These are phyloP conservation scores for Cotesia chilonis DNA, from an alignment of 1,140 invertebrate genomes.

Conservation along the genomic window DNA sequence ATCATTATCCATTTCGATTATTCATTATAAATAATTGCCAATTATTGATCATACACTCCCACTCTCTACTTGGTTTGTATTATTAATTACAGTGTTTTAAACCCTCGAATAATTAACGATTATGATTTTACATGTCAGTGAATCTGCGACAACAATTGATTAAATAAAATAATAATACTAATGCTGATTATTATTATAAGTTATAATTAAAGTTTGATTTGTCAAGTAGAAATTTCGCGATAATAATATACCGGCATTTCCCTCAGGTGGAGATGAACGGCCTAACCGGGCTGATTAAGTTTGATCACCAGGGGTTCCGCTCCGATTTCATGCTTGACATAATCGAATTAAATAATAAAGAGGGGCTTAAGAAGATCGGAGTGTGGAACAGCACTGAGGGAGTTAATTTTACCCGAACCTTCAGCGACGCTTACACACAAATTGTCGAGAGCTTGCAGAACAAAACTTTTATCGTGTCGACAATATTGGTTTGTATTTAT, in stretches of 20 bases:
- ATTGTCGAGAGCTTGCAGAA: conserved; percentile 90
- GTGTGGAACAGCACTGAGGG: conserved; percentile 89
- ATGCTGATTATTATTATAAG: no score
- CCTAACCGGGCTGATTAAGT: conserved; percentile 91
- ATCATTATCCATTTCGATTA: not conserved
- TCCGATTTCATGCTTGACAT: conserved; percentile 91
- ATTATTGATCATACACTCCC: not conserved
- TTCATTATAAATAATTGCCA: conserved; percentile 9
- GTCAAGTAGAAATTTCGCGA: not conserved
- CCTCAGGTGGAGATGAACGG: conserved; percentile 88
- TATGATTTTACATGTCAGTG: no score
- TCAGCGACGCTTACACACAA: conserved; percentile 82
- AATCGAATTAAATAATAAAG: conserved; percentile 82
- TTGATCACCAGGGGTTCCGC: conserved; percentile 92
- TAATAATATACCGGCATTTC: conserved; percentile 13
- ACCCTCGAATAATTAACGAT: no score
- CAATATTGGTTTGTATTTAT: conserved; percentile 80
- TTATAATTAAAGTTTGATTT: not conserved
- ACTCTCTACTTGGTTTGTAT: no score
- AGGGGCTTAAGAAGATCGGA: conserved; percentile 83
- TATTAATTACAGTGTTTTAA: no score
- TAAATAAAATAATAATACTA: no score
- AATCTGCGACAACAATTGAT: no score
- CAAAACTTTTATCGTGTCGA: conserved; percentile 91
- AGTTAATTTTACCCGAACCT: conserved; percentile 89